Evolutionary conservation across 2,113 vertebrate species (phyloP).

Genomic region (Oenanthe oenanthe): DNA sequence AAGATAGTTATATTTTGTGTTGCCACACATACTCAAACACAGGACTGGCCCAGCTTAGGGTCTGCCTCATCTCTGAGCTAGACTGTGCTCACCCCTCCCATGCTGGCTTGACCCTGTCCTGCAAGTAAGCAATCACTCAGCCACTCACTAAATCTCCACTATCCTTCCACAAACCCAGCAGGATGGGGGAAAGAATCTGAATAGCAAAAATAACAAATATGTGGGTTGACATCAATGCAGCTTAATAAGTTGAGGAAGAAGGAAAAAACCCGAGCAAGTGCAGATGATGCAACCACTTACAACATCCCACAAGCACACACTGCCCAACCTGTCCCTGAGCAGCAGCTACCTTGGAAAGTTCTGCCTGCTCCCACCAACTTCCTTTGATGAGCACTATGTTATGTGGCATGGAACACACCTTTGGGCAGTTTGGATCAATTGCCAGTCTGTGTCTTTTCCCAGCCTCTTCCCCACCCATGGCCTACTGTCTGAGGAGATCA

Average conservation of each 20-base stretch:
- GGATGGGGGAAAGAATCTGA: background rate
- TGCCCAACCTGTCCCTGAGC: background rate
- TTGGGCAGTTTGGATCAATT: background rate
- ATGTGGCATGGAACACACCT: background rate
- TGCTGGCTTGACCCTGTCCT: background rate
- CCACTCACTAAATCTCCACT: background rate
- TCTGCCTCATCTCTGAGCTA: background rate
- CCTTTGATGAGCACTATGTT: background rate
- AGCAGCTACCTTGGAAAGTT: background rate
- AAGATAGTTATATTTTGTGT: background rate
- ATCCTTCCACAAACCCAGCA: accelerated
- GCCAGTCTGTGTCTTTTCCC: background rate
- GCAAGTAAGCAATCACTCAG: background rate
- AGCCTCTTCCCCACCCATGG: accelerated
- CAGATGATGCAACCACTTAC: background rate
- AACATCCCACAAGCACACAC: background rate
- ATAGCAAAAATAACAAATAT: background rate
- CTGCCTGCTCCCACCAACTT: background rate
- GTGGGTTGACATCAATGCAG: background rate
- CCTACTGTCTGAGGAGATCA: background rate
- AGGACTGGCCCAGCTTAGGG: background rate
- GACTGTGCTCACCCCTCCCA: accelerated
- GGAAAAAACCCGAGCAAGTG: background rate
- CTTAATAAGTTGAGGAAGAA: background rate
- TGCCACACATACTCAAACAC: background rate